A percentile compares a stretch with the other conserved stretches of the same genome.
These are phyloP conservation scores for Hypselothyrea guttata DNA, from an alignment of 2,888 invertebrate genomes.

Conservation along the genomic window DNA sequence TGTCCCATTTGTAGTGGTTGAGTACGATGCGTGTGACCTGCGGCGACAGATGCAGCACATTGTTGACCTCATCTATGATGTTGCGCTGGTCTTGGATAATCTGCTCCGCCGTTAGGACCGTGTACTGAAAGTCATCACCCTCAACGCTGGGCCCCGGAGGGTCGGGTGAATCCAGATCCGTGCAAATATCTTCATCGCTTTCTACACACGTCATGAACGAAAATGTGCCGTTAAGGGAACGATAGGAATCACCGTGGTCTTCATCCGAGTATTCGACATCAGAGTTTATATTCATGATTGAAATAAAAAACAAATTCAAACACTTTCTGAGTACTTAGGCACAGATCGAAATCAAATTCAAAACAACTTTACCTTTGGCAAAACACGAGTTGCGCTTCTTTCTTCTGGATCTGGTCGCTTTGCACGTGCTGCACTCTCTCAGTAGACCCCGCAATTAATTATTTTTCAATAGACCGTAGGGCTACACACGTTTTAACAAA, in stretches of 20 bases:
- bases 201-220: slow-evolving; percentile 83
- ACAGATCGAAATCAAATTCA: slow-evolving; percentile 13
- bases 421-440: slow-evolving; percentile 38
- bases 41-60: slow-evolving; percentile 94
- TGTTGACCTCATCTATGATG: slow-evolving; percentile 97
- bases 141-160: slow-evolving; percentile 91
- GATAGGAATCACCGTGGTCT: slow-evolving; percentile 68
- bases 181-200: slow-evolving; percentile 93
- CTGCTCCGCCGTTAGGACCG: slow-evolving; percentile 96
- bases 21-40: slow-evolving; percentile 96
- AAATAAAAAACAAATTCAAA: slow-evolving; percentile 29
- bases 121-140: slow-evolving; percentile 94
- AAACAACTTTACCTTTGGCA: slow-evolving; percentile 1
- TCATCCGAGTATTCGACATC: slow-evolving; percentile 66
- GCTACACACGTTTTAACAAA: slow-evolving; percentile 35
- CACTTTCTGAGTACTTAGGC: slow-evolving; percentile 34
- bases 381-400: background rate
- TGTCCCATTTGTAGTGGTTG: slow-evolving; percentile 99
- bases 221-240: slow-evolving; percentile 40
- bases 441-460: slow-evolving; percentile 7
- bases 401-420: background rate
- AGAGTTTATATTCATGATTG: slow-evolving; percentile 59
- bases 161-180: slow-evolving; percentile 88
- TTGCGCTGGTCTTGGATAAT: slow-evolving; percentile 98
- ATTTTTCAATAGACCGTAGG: slow-evolving; percentile 9